A percentile compares a stretch with the other conserved stretches of the same genome.
Evolutionary conservation across 2,797 vertebrate genomes (phyloP).

Genomic region (Galaxias olidus): DNA sequence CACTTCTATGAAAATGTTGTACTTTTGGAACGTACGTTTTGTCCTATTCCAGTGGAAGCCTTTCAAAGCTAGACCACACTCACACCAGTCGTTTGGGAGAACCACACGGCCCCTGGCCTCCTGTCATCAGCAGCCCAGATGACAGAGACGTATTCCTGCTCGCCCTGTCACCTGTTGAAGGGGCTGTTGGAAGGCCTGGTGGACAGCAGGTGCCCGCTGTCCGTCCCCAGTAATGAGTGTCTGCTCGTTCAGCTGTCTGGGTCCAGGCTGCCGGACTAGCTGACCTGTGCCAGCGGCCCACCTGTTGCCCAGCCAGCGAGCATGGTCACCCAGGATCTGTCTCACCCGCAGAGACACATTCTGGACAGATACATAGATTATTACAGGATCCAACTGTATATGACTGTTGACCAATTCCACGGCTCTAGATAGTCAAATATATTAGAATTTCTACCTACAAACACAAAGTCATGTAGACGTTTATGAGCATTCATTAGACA

Average conservation of each 20-base stretch:
- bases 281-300: slow-evolving; percentile 60
- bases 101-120: slow-evolving; percentile 23
- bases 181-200: slow-evolving; percentile 57
- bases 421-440: too few relatives aligned
- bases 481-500: too few relatives aligned
- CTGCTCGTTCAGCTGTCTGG: neutral
- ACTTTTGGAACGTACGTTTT: neutral
- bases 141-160: slow-evolving; percentile 31
- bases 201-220: slow-evolving; percentile 68
- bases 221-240: slow-evolving; percentile 21
- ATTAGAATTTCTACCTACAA: too few relatives aligned
- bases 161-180: slow-evolving; percentile 61
- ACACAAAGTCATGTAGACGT: too few relatives aligned
- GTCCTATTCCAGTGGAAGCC: slow-evolving; percentile 22
- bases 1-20: too few relatives aligned
- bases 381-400: too few relatives aligned
- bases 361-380: slow-evolving; percentile 21
- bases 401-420: too few relatives aligned
- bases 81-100: slow-evolving; percentile 20
- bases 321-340: neutral
- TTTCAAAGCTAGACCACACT: slow-evolving; percentile 7
- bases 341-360: slow-evolving; percentile 47
- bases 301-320: neutral
- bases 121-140: slow-evolving; percentile 39
- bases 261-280: slow-evolving; percentile 49